phyloP scores from a whole-genome alignment of 2,888 invertebrate genomes.

The Thysanoteuthis rhombus region DNA sequence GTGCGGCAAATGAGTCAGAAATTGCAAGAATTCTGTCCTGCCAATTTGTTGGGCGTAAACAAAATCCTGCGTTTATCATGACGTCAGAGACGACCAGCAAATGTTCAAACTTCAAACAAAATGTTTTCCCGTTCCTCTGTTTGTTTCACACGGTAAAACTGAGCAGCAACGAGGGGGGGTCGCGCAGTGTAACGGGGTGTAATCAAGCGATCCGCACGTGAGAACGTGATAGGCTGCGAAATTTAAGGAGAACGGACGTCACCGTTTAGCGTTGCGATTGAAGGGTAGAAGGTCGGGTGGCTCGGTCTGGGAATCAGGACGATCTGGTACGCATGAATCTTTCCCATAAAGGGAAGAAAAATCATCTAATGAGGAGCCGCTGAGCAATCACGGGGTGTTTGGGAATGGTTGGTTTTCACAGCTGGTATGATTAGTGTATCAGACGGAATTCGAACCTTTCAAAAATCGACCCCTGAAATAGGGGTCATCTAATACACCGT shows the following conservation, averaged over 20 bases:
- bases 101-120: not conserved
- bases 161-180: not conserved
- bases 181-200: not conserved
- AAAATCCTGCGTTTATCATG: not conserved
- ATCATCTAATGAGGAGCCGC: too few relatives aligned
- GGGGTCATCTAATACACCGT: too few relatives aligned
- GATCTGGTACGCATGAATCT: not conserved
- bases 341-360: not conserved
- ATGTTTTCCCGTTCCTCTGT: not conserved
- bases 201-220: not conserved
- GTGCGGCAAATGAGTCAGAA: not conserved
- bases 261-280: not conserved
- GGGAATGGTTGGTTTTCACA: too few relatives aligned
- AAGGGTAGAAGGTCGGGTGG: not conserved
- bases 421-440: too few relatives aligned
- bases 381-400: too few relatives aligned
- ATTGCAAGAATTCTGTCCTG: not conserved
- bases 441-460: too few relatives aligned
- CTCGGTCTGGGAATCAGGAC: not conserved
- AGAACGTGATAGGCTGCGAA: not conserved
- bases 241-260: not conserved
- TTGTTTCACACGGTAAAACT: not conserved
- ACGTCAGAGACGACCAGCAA: not conserved
- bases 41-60: not conserved
- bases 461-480: too few relatives aligned